Percentiles rank a stretch among this genome's conserved stretches.
phyloP scores from a whole-genome alignment of 2,797 vertebrate species.

The Huso huso region DNA sequence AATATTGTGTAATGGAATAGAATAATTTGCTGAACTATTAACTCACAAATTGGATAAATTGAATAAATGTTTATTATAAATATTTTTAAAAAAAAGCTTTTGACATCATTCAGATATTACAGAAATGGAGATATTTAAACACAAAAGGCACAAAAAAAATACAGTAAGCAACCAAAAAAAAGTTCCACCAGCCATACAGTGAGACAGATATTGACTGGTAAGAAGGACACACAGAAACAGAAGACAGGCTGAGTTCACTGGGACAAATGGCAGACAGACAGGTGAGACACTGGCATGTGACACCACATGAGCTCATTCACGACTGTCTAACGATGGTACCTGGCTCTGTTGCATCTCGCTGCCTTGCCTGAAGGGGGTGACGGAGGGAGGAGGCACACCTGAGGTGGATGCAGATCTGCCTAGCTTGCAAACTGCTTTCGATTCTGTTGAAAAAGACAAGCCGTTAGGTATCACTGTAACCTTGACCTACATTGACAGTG shows the following conservation, averaged over 20 bases:
- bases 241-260: slow-evolving; percentile 42
- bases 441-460: slow-evolving; percentile 51
- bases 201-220: slow-evolving; percentile 35
- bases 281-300: slow-evolving; percentile 62
- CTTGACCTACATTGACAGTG: not conserved
- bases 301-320: slow-evolving; percentile 68
- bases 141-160: slow-evolving; percentile 35
- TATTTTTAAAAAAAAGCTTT: slow-evolving; percentile 7
- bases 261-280: slow-evolving; percentile 61
- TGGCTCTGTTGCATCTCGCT: slow-evolving; percentile 77
- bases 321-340: slow-evolving; percentile 73
- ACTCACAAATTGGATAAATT: not conserved
- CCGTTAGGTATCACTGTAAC: not conserved
- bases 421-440: slow-evolving; percentile 74
- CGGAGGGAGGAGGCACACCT: slow-evolving; percentile 75
- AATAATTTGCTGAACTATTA: not conserved
- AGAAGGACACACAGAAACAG: slow-evolving; percentile 37
- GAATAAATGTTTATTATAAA: not conserved
- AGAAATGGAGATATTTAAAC: slow-evolving; percentile 57
- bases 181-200: slow-evolving; percentile 31
- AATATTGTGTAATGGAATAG: not conserved
- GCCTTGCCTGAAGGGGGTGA: slow-evolving; percentile 79
- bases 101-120: slow-evolving; percentile 44
- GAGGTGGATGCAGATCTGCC: slow-evolving; percentile 78
- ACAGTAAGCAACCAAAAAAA: slow-evolving; percentile 32